Percentiles rank a stretch among this genome's conserved stretches.
Conservation (phyloP, 2,888 invertebrate species). For the Limenitis arthemis region DNA sequence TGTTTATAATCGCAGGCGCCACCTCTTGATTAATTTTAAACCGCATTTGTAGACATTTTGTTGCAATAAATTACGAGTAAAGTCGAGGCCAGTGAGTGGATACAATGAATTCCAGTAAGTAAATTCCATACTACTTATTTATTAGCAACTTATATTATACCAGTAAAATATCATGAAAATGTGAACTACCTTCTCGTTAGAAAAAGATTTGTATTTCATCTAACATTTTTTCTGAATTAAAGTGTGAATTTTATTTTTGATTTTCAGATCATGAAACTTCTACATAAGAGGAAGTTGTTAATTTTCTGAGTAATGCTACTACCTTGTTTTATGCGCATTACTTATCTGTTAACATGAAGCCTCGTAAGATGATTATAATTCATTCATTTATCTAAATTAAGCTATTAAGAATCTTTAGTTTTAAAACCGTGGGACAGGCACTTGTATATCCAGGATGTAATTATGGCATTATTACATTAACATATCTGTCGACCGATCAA, state of each 20-base stretch:
- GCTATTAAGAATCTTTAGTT: slow-evolving; percentile 12
- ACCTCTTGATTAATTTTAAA: slow-evolving; percentile 19
- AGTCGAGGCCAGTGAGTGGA: slow-evolving; percentile 30
- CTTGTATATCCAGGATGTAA: slow-evolving; percentile 36
- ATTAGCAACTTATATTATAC: neutral
- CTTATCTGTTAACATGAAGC: too few species aligned
- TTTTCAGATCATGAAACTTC: too few species aligned
- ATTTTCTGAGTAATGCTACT: too few species aligned
- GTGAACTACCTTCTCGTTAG: neutral
- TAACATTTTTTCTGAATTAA: too few species aligned
- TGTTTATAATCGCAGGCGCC: slow-evolving; percentile 22
- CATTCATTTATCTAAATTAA: neutral
- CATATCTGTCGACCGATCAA: slow-evolving; percentile 33
- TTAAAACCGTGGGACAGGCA: slow-evolving; percentile 21
- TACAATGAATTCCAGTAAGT: slow-evolving; percentile 19
- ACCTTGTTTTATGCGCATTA: too few species aligned
- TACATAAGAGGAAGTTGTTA: too few species aligned
- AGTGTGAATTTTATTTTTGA: too few species aligned
- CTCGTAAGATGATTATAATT: too few species aligned
- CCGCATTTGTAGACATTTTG: slow-evolving; percentile 26
- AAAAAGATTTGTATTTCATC: neutral
- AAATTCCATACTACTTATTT: slow-evolving; percentile 22
- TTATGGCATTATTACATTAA: slow-evolving; percentile 37
- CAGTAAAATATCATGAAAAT: neutral
- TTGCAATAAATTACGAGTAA: slow-evolving; percentile 26